Conservation (phyloP, 2,113 vertebrate species). For the Poeciliopsis retropinna region DNA sequence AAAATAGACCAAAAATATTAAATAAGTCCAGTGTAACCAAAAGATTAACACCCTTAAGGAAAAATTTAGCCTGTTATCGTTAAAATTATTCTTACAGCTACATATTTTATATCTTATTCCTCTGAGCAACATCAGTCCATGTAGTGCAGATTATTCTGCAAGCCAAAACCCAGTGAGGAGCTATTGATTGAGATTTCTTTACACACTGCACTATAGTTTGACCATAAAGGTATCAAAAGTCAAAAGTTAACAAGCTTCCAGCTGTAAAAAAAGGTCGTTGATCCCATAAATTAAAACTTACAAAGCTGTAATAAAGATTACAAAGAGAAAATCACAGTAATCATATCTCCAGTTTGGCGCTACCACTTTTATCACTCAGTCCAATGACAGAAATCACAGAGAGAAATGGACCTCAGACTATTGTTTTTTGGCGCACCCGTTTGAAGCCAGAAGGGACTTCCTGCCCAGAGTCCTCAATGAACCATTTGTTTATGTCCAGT, state of each 20-base stretch:
- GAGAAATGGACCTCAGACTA: constrained; percentile 64
- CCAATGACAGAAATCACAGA: constrained; percentile 54
- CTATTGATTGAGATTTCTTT: background rate
- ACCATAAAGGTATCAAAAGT: background rate
- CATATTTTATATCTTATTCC: too few relatives aligned
- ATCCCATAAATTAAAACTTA: background rate
- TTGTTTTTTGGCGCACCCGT: constrained; percentile 72
- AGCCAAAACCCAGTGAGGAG: background rate
- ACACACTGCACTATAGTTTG: background rate
- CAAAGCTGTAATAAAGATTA: constrained; percentile 9
- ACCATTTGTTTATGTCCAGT: constrained; percentile 77
- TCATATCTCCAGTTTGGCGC: constrained; percentile 17
- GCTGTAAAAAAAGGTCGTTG: background rate
- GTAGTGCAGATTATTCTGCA: background rate
- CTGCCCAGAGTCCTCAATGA: constrained; percentile 75
- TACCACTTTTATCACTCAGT: constrained; percentile 51
- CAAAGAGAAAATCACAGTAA: background rate
- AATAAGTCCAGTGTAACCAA: background rate
- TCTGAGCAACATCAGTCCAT: background rate
- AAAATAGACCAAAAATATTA: background rate
- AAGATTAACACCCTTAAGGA: background rate
- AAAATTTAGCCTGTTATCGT: too few relatives aligned
- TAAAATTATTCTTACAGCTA: too few relatives aligned
- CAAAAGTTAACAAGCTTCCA: background rate
- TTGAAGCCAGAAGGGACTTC: constrained; percentile 81